phyloP scores from a whole-genome alignment of 2,113 vertebrate genomes.

The Dasyprocta punctata region DNA sequence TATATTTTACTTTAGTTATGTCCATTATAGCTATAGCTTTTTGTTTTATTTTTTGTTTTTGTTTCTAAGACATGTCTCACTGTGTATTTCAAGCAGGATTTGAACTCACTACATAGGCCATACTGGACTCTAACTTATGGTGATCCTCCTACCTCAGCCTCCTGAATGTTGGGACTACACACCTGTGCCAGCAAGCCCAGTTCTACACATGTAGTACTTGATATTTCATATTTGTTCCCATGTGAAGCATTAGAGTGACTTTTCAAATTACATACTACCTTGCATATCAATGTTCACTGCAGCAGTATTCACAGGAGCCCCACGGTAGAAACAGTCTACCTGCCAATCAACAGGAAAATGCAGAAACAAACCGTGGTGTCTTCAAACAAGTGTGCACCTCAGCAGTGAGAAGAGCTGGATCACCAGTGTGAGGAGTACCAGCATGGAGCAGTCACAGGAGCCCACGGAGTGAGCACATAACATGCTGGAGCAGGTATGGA shows the following conservation, averaged over 20 bases:
- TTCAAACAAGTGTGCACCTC: neutral
- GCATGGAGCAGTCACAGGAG: neutral
- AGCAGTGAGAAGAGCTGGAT: neutral
- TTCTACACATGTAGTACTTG: neutral
- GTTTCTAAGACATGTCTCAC: neutral
- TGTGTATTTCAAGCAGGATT: no score
- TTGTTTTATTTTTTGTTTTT: neutral
- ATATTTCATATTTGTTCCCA: neutral
- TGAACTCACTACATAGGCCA: neutral
- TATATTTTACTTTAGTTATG: neutral
- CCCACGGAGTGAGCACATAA: neutral
- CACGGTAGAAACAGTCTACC: neutral
- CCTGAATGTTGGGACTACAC: fast-evolving
- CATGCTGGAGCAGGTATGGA: fast-evolving
- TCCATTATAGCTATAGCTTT: neutral
- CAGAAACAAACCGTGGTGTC: neutral
- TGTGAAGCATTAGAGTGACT: neutral
- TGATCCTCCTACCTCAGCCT: neutral
- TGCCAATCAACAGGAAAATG: neutral
- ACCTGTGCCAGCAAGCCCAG: neutral
- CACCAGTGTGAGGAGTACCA: fast-evolving
- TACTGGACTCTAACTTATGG: neutral
- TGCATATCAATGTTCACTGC: fast-evolving
- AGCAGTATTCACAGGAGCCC: neutral
- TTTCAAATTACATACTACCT: neutral